Evolutionary conservation across 2,888 invertebrate species (phyloP).

Genomic region (Sinotaia quadrata): DNA sequence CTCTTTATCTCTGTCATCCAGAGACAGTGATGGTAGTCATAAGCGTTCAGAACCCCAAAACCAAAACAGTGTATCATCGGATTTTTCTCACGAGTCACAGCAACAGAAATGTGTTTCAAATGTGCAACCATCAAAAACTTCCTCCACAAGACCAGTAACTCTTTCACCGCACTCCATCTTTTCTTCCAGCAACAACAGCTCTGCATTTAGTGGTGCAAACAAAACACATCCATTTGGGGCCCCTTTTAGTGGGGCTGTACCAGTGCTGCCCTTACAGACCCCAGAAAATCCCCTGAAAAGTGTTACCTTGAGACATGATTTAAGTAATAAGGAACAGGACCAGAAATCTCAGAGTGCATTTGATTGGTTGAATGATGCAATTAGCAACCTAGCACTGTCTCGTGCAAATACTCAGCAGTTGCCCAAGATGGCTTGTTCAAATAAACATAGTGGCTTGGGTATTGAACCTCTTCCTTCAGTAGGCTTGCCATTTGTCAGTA

Average conservation of each 20-base stretch:
- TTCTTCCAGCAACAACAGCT: no score
- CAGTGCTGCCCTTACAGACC: conserved; percentile 6
- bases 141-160: not conserved
- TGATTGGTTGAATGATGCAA: conserved; percentile 72
- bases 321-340: conserved; percentile 1
- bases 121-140: not conserved
- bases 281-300: conserved; percentile 9
- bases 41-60: not conserved
- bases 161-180: not conserved
- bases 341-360: conserved; percentile 70
- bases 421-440: conserved; percentile 12
- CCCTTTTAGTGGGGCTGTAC: not conserved
- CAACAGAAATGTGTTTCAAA: no score
- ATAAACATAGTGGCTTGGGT: not conserved
- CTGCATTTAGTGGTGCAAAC: not conserved
- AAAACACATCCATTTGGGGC: not conserved
- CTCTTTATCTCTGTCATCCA: not conserved
- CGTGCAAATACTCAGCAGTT: conserved; percentile 38
- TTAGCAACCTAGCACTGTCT: conserved; percentile 53
- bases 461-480: no score
- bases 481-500: not conserved
- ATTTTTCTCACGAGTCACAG: no score
- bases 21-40: not conserved
- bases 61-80: not conserved
- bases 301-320: not conserved